These are phyloP conservation scores for Ceratoteleas bidentatus DNA, from an alignment of 1,140 invertebrate species.

Conservation along the genomic window DNA sequence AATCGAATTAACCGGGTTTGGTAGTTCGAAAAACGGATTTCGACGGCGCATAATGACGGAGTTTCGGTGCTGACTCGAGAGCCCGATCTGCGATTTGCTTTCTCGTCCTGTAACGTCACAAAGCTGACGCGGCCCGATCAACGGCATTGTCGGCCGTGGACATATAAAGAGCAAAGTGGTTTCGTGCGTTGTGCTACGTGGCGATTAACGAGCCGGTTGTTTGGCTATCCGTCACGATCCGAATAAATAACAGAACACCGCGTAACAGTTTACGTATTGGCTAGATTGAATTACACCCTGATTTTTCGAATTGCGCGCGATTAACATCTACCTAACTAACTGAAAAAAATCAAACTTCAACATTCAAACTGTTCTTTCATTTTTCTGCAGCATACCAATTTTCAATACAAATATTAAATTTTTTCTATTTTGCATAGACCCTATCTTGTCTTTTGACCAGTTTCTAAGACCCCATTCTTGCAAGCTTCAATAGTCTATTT, in stretches of 20 bases:
- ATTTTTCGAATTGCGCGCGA: too few relatives aligned
- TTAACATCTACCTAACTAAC: too few relatives aligned
- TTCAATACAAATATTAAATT: too few relatives aligned
- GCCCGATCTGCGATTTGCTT: slow-evolving; percentile 49
- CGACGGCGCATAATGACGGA: too few relatives aligned
- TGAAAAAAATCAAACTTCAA: too few relatives aligned
- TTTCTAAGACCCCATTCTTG: too few relatives aligned
- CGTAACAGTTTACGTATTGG: slow-evolving; percentile 61
- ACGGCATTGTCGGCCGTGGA: slow-evolving; percentile 51
- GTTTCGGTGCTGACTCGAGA: too few relatives aligned
- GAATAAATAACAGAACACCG: slow-evolving; percentile 70
- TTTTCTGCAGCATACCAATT: too few relatives aligned
- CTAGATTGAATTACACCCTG: slow-evolving; percentile 71
- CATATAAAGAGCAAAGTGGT: slow-evolving; percentile 64
- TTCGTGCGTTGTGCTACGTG: slow-evolving; percentile 70
- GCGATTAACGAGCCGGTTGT: slow-evolving; percentile 73
- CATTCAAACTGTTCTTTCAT: too few relatives aligned
- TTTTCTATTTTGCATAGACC: too few relatives aligned
- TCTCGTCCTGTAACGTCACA: slow-evolving; percentile 45
- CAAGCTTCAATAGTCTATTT: not conserved
- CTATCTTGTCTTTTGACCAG: too few relatives aligned
- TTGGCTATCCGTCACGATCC: slow-evolving; percentile 74
- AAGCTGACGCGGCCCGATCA: slow-evolving; percentile 33
- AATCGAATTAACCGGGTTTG: too few relatives aligned
- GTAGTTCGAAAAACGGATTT: slow-evolving; percentile 30